Evolutionary conservation across 1,140 invertebrate genomes (phyloP).

Genomic region (Drosophila malerkotliana): DNA sequence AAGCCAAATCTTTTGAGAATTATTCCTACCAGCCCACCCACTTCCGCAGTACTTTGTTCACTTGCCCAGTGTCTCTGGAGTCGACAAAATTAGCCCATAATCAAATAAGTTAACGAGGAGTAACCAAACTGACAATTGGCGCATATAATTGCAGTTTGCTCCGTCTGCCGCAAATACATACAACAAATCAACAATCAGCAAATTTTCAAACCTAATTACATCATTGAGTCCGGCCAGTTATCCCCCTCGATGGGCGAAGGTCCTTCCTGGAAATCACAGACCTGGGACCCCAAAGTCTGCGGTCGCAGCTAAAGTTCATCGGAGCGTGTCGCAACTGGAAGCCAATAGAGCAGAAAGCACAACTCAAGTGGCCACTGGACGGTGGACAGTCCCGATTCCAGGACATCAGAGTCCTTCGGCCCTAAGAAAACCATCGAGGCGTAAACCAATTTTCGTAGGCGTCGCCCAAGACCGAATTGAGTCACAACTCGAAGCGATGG

Average conservation of each 20-base stretch:
- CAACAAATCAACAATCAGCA: constrained; percentile 67
- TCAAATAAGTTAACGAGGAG: constrained; percentile 78
- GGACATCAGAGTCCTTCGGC: constrained; percentile 33
- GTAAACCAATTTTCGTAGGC: constrained; percentile 59
- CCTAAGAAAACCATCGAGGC: constrained; percentile 61
- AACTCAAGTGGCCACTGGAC: constrained; percentile 66
- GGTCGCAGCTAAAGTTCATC: constrained; percentile 60
- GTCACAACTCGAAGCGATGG: constrained; percentile 21
- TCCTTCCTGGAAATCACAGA: constrained; percentile 58
- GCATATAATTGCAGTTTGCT: constrained; percentile 68
- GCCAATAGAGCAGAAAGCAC: constrained; percentile 79
- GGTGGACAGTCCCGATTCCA: constrained; percentile 31
- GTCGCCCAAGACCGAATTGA: constrained; percentile 43
- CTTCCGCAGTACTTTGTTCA: not conserved
- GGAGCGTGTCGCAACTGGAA: constrained; percentile 65
- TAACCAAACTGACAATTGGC: constrained; percentile 75
- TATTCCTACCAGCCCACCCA: not conserved
- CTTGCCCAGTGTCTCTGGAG: constrained; percentile 2
- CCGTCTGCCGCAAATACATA: constrained; percentile 40
- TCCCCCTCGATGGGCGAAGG: constrained; percentile 30
- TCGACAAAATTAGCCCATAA: constrained; percentile 67
- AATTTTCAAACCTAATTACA: constrained; percentile 76
- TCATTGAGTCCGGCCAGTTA: constrained; percentile 31
- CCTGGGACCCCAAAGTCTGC: constrained; percentile 34
- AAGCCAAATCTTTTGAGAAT: not conserved